phyloP scores from a whole-genome alignment of 2,113 vertebrate species.

The Geococcyx californianus region DNA sequence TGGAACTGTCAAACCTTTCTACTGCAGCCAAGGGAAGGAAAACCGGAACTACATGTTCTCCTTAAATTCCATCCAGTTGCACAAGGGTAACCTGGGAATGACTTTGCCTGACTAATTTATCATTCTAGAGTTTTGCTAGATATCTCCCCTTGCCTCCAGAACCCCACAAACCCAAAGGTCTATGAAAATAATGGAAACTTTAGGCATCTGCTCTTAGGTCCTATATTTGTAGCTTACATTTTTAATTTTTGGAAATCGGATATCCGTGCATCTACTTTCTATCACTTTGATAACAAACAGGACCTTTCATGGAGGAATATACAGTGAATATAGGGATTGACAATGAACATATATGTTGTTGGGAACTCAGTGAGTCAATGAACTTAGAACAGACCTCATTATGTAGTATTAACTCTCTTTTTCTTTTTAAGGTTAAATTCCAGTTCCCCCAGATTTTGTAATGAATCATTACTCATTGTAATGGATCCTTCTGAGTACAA shows the following conservation, averaged over 20 bases:
- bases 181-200: not conserved
- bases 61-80: not conserved
- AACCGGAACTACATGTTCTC: not conserved
- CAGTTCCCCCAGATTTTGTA: not conserved
- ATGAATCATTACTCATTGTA: too few species aligned
- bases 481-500: slow-evolving; percentile 12
- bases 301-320: not conserved
- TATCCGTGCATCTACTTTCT: not conserved
- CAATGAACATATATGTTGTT: not conserved
- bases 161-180: not conserved
- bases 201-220: not conserved
- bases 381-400: not conserved
- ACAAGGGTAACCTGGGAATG: not conserved
- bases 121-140: not conserved
- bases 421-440: slow-evolving; percentile 8
- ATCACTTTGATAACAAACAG: not conserved
- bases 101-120: not conserved
- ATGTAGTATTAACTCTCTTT: slow-evolving; percentile 1
- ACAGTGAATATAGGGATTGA: not conserved
- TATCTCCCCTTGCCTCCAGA: not conserved
- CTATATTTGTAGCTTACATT: not conserved
- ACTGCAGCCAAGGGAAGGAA: not conserved
- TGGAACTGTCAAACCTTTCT: not conserved
- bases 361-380: not conserved
- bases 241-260: not conserved